Evolutionary conservation across 2,113 vertebrate genomes (phyloP).

Genomic region (Formicarius rufipectus): DNA sequence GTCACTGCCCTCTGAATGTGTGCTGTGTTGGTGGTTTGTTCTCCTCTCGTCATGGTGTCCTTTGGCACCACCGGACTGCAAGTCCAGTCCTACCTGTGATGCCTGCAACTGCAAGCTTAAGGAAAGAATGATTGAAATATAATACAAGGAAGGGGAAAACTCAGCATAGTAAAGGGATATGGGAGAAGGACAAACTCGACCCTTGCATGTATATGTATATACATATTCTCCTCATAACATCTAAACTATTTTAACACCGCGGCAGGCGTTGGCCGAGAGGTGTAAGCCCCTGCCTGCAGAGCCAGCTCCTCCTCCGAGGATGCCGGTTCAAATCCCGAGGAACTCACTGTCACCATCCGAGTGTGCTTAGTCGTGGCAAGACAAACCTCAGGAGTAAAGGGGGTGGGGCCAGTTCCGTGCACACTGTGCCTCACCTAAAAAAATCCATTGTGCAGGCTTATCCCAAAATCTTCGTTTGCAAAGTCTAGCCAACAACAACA

Average conservation of each 20-base stretch:
- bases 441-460: no score
- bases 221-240: neutral
- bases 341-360: no score
- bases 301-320: no score
- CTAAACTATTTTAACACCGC: neutral
- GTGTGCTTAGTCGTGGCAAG: no score
- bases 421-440: no score
- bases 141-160: neutral
- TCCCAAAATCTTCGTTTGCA: no score
- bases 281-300: no score
- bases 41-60: neutral
- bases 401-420: no score
- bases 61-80: neutral
- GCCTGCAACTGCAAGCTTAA: neutral
- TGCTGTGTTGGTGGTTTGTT: accelerated
- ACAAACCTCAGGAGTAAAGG: no score
- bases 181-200: neutral
- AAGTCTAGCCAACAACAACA: no score
- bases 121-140: neutral
- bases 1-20: neutral
- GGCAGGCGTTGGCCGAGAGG: no score
- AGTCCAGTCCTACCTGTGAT: neutral
- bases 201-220: neutral
- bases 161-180: accelerated
- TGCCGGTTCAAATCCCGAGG: no score